phyloP scores from a whole-genome alignment of 2,797 vertebrate species.

The Xenops minutus region DNA sequence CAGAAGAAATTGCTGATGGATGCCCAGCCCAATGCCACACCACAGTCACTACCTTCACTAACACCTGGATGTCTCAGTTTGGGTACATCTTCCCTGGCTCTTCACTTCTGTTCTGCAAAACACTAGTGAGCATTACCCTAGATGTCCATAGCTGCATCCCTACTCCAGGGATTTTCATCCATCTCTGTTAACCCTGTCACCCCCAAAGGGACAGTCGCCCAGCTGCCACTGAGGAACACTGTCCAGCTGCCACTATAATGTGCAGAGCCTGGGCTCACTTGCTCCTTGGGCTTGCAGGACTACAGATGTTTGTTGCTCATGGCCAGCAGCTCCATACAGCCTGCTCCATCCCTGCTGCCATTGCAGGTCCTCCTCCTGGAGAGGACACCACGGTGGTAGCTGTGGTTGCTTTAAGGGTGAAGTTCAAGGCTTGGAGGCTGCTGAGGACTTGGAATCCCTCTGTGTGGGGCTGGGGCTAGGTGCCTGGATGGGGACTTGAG shows the following conservation, averaged over 20 bases:
- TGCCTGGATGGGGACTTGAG: not conserved
- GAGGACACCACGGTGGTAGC: accelerated
- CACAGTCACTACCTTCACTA: not conserved
- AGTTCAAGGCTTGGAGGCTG: not conserved
- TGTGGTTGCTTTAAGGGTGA: not conserved
- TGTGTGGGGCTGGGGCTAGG: not conserved
- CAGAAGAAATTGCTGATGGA: not conserved
- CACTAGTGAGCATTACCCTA: not conserved
- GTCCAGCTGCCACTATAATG: not conserved
- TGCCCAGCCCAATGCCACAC: not conserved
- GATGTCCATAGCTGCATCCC: not conserved
- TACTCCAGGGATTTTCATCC: not conserved
- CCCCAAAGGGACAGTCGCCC: not conserved
- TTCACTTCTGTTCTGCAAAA: not conserved
- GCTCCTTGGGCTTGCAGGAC: accelerated
- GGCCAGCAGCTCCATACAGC: not conserved
- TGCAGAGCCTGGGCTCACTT: not conserved
- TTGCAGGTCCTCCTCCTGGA: not conserved
- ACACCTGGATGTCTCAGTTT: not conserved
- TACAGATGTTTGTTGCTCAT: accelerated
- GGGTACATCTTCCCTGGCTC: not conserved
- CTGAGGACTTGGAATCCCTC: not conserved
- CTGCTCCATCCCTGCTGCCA: not conserved
- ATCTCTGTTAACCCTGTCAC: not conserved
- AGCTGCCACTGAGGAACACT: not conserved